phyloP scores from a whole-genome alignment of 2,113 vertebrate genomes.

The Oxyura jamaicensis region DNA sequence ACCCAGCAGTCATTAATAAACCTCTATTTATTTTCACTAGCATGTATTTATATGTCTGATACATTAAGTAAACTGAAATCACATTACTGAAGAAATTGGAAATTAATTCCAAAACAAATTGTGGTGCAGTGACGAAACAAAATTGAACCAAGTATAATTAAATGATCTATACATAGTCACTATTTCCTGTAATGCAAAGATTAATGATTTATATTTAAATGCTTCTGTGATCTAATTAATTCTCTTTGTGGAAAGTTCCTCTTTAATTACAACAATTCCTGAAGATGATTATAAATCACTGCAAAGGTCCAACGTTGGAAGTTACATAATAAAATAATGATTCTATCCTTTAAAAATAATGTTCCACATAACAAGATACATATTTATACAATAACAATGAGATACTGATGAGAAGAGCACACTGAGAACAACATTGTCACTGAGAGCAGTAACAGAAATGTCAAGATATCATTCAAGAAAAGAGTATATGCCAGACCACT shows the following conservation, averaged over 20 bases:
- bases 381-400: slow-evolving; percentile 13
- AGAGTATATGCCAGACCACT: neutral
- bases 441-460: neutral
- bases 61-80: slow-evolving; percentile 53
- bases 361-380: slow-evolving; percentile 10
- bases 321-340: slow-evolving; percentile 39
- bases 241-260: slow-evolving; percentile 29
- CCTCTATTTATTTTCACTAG: slow-evolving; percentile 29
- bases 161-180: slow-evolving; percentile 39
- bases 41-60: neutral
- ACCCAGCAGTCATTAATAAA: neutral
- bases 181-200: slow-evolving; percentile 13
- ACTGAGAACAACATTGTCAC: slow-evolving; percentile 25
- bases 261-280: slow-evolving; percentile 30
- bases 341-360: slow-evolving; percentile 36
- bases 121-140: slow-evolving; percentile 20
- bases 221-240: slow-evolving; percentile 32
- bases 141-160: slow-evolving; percentile 34
- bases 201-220: slow-evolving; percentile 30
- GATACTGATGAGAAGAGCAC: slow-evolving; percentile 32
- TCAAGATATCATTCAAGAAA: neutral
- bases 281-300: slow-evolving; percentile 7
- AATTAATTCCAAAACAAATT: neutral
- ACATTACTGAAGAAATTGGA: slow-evolving; percentile 44
- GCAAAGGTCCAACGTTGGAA: slow-evolving; percentile 26